Evolutionary conservation across 2,888 invertebrate genomes (phyloP).

Genomic region (Rhabditophanes sp.): DNA sequence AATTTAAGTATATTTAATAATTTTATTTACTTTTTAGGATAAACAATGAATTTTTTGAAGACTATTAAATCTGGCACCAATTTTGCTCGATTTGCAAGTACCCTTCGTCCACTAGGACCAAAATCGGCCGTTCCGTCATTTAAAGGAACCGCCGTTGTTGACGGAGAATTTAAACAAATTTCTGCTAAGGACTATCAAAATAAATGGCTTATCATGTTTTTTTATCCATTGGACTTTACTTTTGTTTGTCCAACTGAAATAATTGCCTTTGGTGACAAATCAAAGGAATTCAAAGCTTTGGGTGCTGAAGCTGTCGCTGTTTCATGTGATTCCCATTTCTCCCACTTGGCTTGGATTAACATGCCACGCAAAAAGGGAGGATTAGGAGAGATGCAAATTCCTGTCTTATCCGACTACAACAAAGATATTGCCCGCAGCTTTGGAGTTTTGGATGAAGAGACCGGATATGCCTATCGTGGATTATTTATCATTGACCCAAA

Average conservation of each 20-base stretch:
- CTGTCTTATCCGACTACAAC: conserved; percentile 72
- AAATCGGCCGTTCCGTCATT: conserved; percentile 13
- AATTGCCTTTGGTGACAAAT: not conserved
- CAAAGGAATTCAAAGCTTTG: not conserved
- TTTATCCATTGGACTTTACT: conserved; percentile 6
- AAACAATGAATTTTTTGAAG: too few relatives aligned
- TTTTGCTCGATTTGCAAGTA: too few relatives aligned
- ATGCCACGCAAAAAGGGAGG: conserved; percentile 63
- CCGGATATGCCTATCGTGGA: conserved; percentile 21
- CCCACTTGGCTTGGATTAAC: conserved; percentile 7
- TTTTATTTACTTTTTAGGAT: too few relatives aligned
- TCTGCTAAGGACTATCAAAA: conserved; percentile 29
- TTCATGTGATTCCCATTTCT: conserved; percentile 6
- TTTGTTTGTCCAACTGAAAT: conserved; percentile 6
- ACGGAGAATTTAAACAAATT: conserved; percentile 36
- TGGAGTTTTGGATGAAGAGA: conserved; percentile 62
- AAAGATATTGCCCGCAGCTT: conserved; percentile 69
- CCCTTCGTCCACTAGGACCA: conserved; percentile 15
- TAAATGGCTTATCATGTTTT: conserved; percentile 9
- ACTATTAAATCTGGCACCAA: too few relatives aligned
- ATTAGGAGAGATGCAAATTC: conserved; percentile 65
- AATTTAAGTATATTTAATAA: too few relatives aligned
- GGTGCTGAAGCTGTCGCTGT: conserved; percentile 4
- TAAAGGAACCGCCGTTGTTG: conserved; percentile 34
- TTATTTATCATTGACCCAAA: conserved; percentile 4